Base-by-base conservation (phyloP, 2,113 vertebrate species). In the Condylura cristata region DNA sequence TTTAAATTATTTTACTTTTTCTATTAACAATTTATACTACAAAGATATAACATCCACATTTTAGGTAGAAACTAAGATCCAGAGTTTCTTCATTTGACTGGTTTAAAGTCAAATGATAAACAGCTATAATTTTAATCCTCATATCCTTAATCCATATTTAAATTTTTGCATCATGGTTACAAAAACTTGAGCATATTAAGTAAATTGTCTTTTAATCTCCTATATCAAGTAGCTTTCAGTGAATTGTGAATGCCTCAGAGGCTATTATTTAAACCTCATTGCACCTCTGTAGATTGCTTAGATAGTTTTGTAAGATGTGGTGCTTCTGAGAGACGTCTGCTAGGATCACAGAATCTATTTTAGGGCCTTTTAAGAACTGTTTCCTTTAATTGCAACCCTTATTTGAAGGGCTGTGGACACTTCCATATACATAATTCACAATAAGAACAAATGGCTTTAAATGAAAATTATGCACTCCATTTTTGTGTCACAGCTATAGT, bases 381-480 rank as follows among this genome's bases (percentile, higher is more conserved):
- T 89, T 84, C 34, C 30, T 90, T 8, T 79, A 79, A 46, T 41
- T 46, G 4, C 1, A 66, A 70, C 34, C 39, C 37, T 65, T 76
- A 68, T 18, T 44, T 46, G 44, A 71, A 93, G 56, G 32, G 3
- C 39, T 86, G 2, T 82, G 46, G 85, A 86, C 53, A n/a, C 32
- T 72, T 24, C 12, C 34, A 63, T 6, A 14, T 72, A 51, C 28
- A 4, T 51, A 86, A 74, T 91, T 81, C 76, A 30, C 24, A 32
- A 80, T 88, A 26, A 79, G 56, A 16, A 71, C 79, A 85, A 91
- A 61, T 51, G 44, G 44, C 75, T 82, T 72, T 53, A 74, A 89
- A 56, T 93, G 12, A 72, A 60, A 91, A 34, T 53, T 48, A 44
- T 44, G 22, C 5, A 24, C 18, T 75, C 17, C 11, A 41, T 30